Base-by-base conservation (phyloP, 2,888 invertebrate genomes). In the Tuberolachnus salignus region DNA sequence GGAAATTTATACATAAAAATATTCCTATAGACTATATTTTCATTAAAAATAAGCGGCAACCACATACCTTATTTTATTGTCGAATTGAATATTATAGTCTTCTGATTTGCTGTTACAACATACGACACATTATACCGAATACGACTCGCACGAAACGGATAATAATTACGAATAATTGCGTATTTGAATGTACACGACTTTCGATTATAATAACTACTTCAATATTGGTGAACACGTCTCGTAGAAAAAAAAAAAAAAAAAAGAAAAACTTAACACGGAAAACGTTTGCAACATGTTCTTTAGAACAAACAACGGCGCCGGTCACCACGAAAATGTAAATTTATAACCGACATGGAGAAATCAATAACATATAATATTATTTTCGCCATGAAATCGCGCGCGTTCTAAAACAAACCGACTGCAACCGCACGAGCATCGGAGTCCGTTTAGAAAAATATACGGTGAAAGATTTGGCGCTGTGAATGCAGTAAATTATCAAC, bases 171-270 rank as follows among this genome's bases (percentile, higher is more conserved):
- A 67, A 34, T 34, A 49, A 26, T 6, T 11, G 26, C 26, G n/a
- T n/a, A n/a, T 34, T 34, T n/a, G n/a, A 16, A 51, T 49, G 26
- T 51, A 51, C 26, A 51, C 26, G 49, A 51, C 49, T 16, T 26
- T 49, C 49, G 3, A 3, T 51, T 26, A 14, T 26, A 49, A 49
- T 66, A 46, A 66, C 21, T 46, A 23, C 42, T 66, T 66, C 66
- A 16, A 51, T 26, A 67, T 67, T 67, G n/a, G 44, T 49, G n/a
- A 67, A 67, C 49, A 67, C 49, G 49, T 51, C 49, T 67, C 49
- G 10, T 44, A 42, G n/a, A 16, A 1, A 16, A 1, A 49, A 49
- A 67, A 49, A 44, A 66, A 34, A 34, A 34, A 34, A 34, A 34
- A 34, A 3, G 3, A 4, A 34, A 49, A 49, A 51, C 26, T 46